Evolutionary conservation across 2,113 vertebrate species (phyloP), one percentile per base, ranked within the genome.

Genomic region (Piliocolobus tephrosceles): DNA sequence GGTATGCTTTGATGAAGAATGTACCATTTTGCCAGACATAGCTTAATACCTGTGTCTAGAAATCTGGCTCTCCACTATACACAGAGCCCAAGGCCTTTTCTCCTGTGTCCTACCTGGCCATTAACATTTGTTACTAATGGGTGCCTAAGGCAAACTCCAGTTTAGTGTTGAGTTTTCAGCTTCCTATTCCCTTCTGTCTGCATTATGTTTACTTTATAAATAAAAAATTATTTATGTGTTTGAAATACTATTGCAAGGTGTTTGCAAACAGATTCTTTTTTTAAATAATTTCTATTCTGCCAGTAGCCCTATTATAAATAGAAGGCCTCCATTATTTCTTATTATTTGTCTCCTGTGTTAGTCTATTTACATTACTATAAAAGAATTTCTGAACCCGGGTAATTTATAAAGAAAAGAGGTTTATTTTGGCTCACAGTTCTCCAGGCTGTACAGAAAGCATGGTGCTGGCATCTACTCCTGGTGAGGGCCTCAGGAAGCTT

Each of bases 181-280:
- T 94, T 58, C 25, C 38, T 70, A 20, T 64, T 89, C 14, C 43
- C 66, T 40, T 72, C 1, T 47, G 25, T 47, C 27, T 43, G 13
- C 6, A 30, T 84, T 85, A 43, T n/a, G 50, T 80, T 96, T 93
- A 50, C 58, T n/a, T 91, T 70, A 55, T 55, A 55, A 55, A 55
- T 40, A n/a, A n/a, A 94, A 75, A 18, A n/a, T 61, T 58, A 85
- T 58, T 30, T 61, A 8, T n/a, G 20, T 32, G 81, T 68, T 87
- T 68, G 47, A 81, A 3, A 52, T 35, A 81, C 7, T 50, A 14
- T 35, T 70, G 85, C 55, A 52, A 85, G 50, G 1, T n/a, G 1
- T 14, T 96, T 78, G 14, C 61, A 50, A 7, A 38, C 32, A 75
- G 5, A 70, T 80, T 78, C 11, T 90, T 64, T 89, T 61, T 89